These are phyloP conservation scores for Leucania comma DNA, from an alignment of 2,888 invertebrate species.

Conservation along the genomic window DNA sequence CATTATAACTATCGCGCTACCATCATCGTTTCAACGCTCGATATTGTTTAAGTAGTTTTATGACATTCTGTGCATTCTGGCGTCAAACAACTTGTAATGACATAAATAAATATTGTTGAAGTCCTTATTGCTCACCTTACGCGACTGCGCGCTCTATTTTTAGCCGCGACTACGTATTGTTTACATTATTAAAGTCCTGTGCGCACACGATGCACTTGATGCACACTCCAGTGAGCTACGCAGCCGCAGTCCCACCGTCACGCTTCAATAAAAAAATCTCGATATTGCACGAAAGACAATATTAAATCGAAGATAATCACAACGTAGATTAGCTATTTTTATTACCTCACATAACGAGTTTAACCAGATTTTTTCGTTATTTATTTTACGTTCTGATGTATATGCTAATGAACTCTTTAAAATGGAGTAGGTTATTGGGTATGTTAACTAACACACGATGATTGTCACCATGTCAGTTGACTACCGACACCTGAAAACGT, in stretches of 20 bases:
- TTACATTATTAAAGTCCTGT: constrained; percentile 33
- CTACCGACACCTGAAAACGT: constrained; percentile 19
- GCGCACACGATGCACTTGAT: constrained; percentile 2
- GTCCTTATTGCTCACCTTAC: constrained; percentile 21
- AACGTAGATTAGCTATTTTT: constrained; percentile 11
- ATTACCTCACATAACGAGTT: constrained; percentile 42
- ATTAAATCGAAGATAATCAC: not conserved
- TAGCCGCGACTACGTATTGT: constrained; percentile 29
- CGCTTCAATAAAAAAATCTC: not conserved
- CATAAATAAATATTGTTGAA: constrained; percentile 15
- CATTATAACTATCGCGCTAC: not conserved
- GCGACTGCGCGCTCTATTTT: constrained; percentile 27
- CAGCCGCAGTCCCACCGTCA: not conserved
- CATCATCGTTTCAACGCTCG: not conserved
- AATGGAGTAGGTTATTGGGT: constrained; percentile 24
- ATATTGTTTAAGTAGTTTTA: not conserved
- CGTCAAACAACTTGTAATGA: not conserved
- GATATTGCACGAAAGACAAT: constrained; percentile 3
- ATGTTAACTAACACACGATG: constrained; percentile 1
- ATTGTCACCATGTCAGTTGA: constrained; percentile 30
- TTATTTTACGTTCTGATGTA: constrained; percentile 10
- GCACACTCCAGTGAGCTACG: constrained; percentile 9
- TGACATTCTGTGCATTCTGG: not conserved
- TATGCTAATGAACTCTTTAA: constrained; percentile 43
- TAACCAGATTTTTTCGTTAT: constrained; percentile 36